phyloP scores from a whole-genome alignment of 37 sponge, comb jelly and placozoan species.

The Bolinopsis microptera region DNA sequence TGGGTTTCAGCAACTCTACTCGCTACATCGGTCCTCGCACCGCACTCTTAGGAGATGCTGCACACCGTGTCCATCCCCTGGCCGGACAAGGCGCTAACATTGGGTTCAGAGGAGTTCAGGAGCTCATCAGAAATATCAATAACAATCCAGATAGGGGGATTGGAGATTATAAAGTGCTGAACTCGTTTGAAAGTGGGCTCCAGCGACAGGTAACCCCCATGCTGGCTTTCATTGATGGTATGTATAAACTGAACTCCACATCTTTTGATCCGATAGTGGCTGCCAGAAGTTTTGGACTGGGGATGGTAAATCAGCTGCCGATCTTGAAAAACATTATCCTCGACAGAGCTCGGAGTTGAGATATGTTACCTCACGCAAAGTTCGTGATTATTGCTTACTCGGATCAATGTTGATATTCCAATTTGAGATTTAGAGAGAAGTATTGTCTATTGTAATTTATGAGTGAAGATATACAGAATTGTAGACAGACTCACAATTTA shows the following conservation, averaged over 20 bases:
- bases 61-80: constrained; percentile 80
- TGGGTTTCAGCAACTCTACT: constrained; percentile 69
- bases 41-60: constrained; percentile 84
- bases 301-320: background rate
- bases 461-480: too few relatives aligned
- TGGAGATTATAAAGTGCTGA: background rate
- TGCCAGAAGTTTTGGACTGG: background rate
- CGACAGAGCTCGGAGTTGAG: constrained; percentile 8
- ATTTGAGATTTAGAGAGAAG: too few relatives aligned
- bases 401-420: too few relatives aligned
- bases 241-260: background rate
- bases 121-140: background rate
- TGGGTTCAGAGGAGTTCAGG: constrained; percentile 76
- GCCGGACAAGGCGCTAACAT: constrained; percentile 84
- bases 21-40: constrained; percentile 70
- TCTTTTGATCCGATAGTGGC: constrained; percentile 36
- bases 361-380: too few relatives aligned
- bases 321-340: background rate
- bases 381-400: too few relatives aligned
- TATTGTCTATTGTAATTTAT: too few relatives aligned
- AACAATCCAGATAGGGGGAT: background rate
- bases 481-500: too few relatives aligned
- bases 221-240: constrained; percentile 48
- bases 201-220: constrained; percentile 42
- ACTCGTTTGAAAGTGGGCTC: constrained; percentile 7